Percentiles rank a stretch among this genome's conserved stretches.
These are phyloP conservation scores for Danio kyathit DNA, from an alignment of 2,797 vertebrate species.

Conservation along the genomic window DNA sequence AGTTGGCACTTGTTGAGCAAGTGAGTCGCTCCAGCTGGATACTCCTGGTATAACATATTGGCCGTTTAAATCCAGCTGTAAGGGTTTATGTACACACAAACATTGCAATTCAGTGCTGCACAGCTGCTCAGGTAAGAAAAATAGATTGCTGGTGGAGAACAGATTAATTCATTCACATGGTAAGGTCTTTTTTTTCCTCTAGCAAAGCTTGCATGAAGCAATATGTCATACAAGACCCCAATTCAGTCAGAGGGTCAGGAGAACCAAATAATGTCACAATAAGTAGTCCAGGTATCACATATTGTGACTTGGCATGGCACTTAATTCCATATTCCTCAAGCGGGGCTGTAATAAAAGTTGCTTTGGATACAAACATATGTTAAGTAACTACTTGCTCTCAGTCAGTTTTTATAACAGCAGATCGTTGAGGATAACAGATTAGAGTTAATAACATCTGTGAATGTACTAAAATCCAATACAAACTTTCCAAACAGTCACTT, in stretches of 20 bases:
- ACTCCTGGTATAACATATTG: constrained; percentile 59
- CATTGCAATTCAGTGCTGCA: constrained; percentile 47
- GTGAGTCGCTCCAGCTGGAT: constrained; percentile 50
- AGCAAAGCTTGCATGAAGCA: constrained; percentile 50
- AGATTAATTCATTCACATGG: constrained; percentile 32
- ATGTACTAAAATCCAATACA: not conserved
- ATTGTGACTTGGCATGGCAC: not conserved
- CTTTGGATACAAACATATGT: constrained; percentile 1
- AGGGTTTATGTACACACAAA: constrained; percentile 56
- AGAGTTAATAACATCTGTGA: not conserved
- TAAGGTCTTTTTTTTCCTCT: constrained; percentile 59
- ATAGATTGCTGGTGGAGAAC: not conserved
- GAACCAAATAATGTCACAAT: not conserved
- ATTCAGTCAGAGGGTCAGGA: constrained; percentile 58
- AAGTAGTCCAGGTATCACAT: not conserved
- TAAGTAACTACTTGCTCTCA: not conserved
- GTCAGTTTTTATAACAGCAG: not conserved
- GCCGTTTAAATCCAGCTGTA: constrained; percentile 63
- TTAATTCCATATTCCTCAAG: not conserved
- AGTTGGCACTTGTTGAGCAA: constrained; percentile 47
- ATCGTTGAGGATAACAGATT: constrained; percentile 15
- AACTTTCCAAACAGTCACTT: constrained; percentile 58
- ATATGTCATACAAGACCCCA: constrained; percentile 48
- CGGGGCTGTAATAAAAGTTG: not conserved
- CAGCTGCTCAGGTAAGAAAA: constrained; percentile 14